These are phyloP conservation scores for Lycaena phlaeas DNA, from an alignment of 2,888 invertebrate species.

Conservation along the genomic window DNA sequence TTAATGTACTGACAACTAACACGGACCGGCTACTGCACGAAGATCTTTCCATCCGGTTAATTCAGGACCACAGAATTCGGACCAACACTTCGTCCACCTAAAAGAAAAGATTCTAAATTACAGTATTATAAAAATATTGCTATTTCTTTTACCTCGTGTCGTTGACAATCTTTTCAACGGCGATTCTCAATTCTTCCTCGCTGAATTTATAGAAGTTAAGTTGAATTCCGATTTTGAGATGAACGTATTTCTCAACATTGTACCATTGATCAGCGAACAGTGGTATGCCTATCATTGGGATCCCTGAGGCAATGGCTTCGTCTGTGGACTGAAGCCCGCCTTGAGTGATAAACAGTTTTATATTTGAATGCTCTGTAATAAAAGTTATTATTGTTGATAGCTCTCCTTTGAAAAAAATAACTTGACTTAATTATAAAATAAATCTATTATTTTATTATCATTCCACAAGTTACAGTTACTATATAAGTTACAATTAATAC, in stretches of 20 bases:
- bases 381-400: neutral
- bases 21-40: no score
- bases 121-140: no score
- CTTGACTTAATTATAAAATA: no score
- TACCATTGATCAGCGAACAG: conserved; percentile 32
- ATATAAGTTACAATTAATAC: no score
- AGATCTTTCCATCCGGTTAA: no score
- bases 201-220: conserved; percentile 14
- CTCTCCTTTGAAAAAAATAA: neutral
- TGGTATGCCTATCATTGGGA: conserved; percentile 30
- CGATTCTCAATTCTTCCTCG: conserved; percentile 13
- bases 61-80: no score
- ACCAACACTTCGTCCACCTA: no score
- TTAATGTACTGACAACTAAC: no score
- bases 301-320: conserved; percentile 30
- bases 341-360: conserved; percentile 41
- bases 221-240: conserved; percentile 13
- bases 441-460: no score
- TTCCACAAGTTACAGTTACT: no score
- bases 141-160: neutral
- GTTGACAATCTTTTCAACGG: neutral
- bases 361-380: conserved; percentile 39
- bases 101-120: no score
- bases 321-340: conserved; percentile 37
- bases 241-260: conserved; percentile 26